Evolutionary conservation across 1,140 invertebrate genomes (phyloP).

Genomic region (Steinernema khuongi): DNA sequence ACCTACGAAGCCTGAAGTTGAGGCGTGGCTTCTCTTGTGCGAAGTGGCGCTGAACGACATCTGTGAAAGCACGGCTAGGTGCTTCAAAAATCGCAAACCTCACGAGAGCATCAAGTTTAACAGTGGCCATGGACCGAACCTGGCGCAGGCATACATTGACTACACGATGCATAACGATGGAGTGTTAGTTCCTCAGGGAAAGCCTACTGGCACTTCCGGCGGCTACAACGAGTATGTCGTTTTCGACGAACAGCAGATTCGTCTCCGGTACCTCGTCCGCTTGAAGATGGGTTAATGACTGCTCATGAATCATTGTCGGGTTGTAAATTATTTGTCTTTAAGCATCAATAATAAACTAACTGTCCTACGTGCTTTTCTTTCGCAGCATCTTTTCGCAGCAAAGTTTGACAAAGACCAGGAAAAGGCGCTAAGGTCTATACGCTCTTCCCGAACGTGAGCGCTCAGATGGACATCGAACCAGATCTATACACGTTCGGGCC

Average conservation of each 20-base stretch:
- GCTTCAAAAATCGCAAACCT: background rate
- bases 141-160: background rate
- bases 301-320: too few species aligned
- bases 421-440: too few species aligned
- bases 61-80: background rate
- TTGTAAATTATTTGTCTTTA: too few species aligned
- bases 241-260: background rate
- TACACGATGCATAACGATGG: background rate
- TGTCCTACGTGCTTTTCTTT: too few species aligned
- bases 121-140: background rate
- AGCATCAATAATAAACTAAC: too few species aligned
- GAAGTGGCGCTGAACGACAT: background rate
- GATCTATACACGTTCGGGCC: too few species aligned
- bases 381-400: too few species aligned
- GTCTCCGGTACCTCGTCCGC: background rate
- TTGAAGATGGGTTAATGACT: background rate
- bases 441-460: too few species aligned
- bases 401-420: too few species aligned
- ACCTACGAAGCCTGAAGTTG: background rate
- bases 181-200: background rate
- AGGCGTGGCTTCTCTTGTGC: background rate
- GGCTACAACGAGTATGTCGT: background rate
- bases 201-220: background rate
- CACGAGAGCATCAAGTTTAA: slow-evolving; percentile 6
- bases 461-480: too few species aligned